These are phyloP conservation scores for Eublepharis macularius DNA, from an alignment of 2,113 vertebrate species.

Conservation along the genomic window DNA sequence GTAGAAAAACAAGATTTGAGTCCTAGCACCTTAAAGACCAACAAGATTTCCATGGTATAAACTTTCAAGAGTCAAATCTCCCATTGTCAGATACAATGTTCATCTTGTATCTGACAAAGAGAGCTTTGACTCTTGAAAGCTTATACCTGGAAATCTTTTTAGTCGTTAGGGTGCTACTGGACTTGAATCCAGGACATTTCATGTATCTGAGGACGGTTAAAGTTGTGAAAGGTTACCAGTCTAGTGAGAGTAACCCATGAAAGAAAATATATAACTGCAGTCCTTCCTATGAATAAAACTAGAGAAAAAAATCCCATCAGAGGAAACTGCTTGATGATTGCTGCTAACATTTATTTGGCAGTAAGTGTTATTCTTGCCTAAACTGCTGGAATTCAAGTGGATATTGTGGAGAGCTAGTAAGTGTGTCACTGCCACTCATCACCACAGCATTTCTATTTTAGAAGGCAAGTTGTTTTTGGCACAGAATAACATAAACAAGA, in stretches of 20 bases:
- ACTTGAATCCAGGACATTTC: too few relatives aligned
- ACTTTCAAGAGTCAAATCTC: too few relatives aligned
- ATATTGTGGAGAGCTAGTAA: conserved; percentile 6
- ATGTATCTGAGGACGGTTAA: too few relatives aligned
- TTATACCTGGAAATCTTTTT: too few relatives aligned
- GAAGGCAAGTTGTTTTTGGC: conserved; percentile 8
- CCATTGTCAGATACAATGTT: too few relatives aligned
- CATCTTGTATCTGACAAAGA: too few relatives aligned
- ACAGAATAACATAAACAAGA: conserved; percentile 1
- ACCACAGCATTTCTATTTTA: not conserved
- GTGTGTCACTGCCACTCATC: not conserved
- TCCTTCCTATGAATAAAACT: not conserved
- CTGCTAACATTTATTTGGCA: not conserved
- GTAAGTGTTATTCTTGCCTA: not conserved
- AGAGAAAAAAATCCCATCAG: not conserved
- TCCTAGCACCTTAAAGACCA: too few relatives aligned
- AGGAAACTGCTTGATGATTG: not conserved
- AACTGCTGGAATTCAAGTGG: conserved; percentile 1
- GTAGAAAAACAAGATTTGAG: too few relatives aligned
- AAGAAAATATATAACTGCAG: not conserved
- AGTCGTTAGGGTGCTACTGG: too few relatives aligned
- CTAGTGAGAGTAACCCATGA: not conserved
- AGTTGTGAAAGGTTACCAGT: not conserved
- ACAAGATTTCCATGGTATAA: too few relatives aligned
- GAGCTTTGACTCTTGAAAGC: too few relatives aligned